Percentiles rank a stretch among this genome's conserved stretches.
Conservation (phyloP, 2,888 invertebrate species). For the Spisula subtruncata region DNA sequence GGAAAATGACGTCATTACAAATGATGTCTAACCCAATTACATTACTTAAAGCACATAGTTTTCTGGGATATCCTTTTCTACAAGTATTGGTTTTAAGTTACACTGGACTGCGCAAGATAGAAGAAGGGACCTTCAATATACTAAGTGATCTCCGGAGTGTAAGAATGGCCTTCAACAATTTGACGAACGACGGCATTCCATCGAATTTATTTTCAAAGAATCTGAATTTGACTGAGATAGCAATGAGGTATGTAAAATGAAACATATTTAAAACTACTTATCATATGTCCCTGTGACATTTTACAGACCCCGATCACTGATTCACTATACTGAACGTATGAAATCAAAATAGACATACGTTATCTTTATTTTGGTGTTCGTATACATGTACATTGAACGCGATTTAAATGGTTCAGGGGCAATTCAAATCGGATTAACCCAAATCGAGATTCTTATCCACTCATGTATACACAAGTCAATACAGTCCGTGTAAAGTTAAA, state of each 20-base stretch:
- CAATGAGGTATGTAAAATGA: constrained; percentile 27
- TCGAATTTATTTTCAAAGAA: constrained; percentile 60
- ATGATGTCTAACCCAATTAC: constrained; percentile 37
- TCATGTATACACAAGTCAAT: too few relatives aligned
- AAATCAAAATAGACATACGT: too few relatives aligned
- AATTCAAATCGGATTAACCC: too few relatives aligned
- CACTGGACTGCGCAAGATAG: constrained; percentile 49
- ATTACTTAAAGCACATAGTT: constrained; percentile 33
- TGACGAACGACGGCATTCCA: constrained; percentile 63
- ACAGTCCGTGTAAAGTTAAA: too few relatives aligned
- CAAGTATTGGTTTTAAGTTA: constrained; percentile 58
- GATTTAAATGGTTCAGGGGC: too few relatives aligned
- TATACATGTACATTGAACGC: too few relatives aligned
- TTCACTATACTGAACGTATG: too few relatives aligned
- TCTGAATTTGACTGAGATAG: constrained; percentile 55
- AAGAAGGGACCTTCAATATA: constrained; percentile 54
- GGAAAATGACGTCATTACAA: constrained; percentile 54
- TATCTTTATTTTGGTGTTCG: too few relatives aligned
- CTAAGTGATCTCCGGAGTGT: constrained; percentile 50
- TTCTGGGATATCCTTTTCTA: constrained; percentile 36
- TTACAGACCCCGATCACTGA: too few relatives aligned
- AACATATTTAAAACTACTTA: too few relatives aligned
- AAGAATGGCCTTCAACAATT: constrained; percentile 65
- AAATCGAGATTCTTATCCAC: too few relatives aligned
- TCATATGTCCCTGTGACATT: too few relatives aligned